These are phyloP conservation scores for Pammene fasciana DNA, from an alignment of 2,888 invertebrate genomes.

Conservation along the genomic window DNA sequence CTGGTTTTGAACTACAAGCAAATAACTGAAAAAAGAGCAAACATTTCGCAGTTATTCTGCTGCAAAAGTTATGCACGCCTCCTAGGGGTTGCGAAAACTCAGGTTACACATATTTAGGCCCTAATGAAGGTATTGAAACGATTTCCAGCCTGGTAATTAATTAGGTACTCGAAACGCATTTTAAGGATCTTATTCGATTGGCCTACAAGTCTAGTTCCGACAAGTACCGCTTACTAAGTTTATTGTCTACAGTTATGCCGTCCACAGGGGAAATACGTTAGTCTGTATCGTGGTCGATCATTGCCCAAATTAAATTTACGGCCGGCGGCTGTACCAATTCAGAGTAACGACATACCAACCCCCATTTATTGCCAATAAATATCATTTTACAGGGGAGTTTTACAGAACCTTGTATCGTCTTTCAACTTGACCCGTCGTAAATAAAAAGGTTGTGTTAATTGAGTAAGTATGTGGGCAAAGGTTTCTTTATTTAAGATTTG, in stretches of 20 bases:
- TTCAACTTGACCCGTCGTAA: slow-evolving; percentile 41
- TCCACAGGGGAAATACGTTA: slow-evolving; percentile 36
- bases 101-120: too few relatives aligned
- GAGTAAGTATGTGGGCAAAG: slow-evolving; percentile 6
- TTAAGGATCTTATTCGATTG: too few relatives aligned
- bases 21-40: too few relatives aligned
- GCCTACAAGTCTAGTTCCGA: neutral
- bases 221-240: slow-evolving; percentile 21
- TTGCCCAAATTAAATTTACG: slow-evolving; percentile 74
- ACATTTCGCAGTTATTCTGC: too few relatives aligned
- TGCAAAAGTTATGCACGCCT: too few relatives aligned
- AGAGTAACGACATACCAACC: slow-evolving; percentile 64
- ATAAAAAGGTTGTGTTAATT: slow-evolving; percentile 43
- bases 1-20: too few relatives aligned
- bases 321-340: slow-evolving; percentile 63
- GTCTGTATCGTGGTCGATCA: slow-evolving; percentile 56
- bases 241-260: slow-evolving; percentile 25
- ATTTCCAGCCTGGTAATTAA: too few relatives aligned
- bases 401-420: slow-evolving; percentile 45
- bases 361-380: slow-evolving; percentile 74
- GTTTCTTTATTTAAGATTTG: slow-evolving; percentile 25
- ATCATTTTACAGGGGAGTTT: slow-evolving; percentile 71
- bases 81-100: too few relatives aligned
- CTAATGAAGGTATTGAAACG: too few relatives aligned
- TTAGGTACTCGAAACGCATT: too few relatives aligned